Conservation (phyloP, 2,888 invertebrate species). For the Meta bourneti region DNA sequence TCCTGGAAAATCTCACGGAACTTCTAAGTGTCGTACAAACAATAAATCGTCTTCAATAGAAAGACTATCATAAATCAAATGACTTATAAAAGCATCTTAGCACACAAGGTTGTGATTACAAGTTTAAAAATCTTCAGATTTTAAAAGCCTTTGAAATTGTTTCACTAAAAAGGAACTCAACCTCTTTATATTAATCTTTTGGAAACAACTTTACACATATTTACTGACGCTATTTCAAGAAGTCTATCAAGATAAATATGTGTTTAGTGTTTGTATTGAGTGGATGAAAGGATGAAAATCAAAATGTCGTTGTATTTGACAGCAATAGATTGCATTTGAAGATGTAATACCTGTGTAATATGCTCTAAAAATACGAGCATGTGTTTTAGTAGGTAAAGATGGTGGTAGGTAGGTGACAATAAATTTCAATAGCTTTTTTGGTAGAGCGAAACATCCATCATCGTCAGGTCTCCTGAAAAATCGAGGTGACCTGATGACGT, state of each 20-base stretch:
- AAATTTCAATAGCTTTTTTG: too few relatives aligned
- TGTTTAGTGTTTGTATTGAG: not conserved
- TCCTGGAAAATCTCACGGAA: too few relatives aligned
- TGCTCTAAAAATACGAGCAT: too few relatives aligned
- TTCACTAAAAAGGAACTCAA: not conserved
- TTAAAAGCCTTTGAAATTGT: not conserved
- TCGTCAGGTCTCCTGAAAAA: too few relatives aligned
- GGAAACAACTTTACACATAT: not conserved
- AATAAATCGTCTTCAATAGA: not conserved
- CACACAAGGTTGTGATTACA: not conserved
- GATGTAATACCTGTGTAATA: too few relatives aligned
- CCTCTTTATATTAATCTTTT: not conserved
- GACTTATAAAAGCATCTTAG: not conserved
- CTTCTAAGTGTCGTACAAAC: not conserved
- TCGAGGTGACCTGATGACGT: too few relatives aligned
- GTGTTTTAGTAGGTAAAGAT: too few relatives aligned
- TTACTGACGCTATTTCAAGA: not conserved
- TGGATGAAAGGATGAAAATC: too few relatives aligned
- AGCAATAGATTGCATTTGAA: too few relatives aligned
- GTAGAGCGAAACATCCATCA: too few relatives aligned
- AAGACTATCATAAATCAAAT: constrained; percentile 18
- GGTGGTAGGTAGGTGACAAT: too few relatives aligned
- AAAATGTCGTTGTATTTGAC: too few relatives aligned
- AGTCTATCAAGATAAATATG: not conserved
- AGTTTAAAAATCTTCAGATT: not conserved